phyloP scores from a whole-genome alignment of 2,797 vertebrate genomes.

The Cuculus canorus region DNA sequence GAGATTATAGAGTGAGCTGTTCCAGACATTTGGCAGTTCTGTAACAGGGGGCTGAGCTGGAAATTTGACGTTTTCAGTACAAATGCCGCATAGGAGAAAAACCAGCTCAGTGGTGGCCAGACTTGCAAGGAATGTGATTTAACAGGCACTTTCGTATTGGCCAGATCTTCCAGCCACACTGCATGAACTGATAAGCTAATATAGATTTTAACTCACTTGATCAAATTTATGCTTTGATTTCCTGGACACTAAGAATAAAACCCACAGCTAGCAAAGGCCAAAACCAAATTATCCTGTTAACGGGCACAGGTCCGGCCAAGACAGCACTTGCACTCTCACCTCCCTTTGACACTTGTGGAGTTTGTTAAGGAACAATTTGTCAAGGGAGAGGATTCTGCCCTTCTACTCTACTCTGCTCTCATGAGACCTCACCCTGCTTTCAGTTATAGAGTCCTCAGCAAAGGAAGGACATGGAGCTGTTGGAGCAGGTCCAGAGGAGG shows the following conservation, averaged over 20 bases:
- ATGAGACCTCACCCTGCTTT: no score
- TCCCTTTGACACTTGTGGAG: neutral
- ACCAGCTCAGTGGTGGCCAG: neutral
- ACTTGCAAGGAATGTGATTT: neutral
- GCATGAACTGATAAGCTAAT: neutral
- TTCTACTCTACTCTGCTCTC: no score
- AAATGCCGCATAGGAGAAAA: neutral
- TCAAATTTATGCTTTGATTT: neutral
- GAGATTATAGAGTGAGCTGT: neutral
- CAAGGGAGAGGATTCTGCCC: no score
- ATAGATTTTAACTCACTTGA: neutral
- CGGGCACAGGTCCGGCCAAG: neutral
- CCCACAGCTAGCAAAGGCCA: neutral
- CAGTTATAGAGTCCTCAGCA: no score
- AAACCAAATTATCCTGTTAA: neutral
- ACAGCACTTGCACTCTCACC: neutral
- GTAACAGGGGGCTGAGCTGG: neutral
- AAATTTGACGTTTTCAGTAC: neutral
- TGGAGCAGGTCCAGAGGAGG: no score
- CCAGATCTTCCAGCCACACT: neutral
- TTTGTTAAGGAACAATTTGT: neutral
- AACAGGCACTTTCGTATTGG: neutral
- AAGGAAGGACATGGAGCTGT: no score
- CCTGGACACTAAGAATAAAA: neutral
- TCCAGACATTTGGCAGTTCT: neutral